These are phyloP conservation scores for Percopsis omiscomaycus DNA, from an alignment of 2,797 vertebrate genomes.

Conservation along the genomic window DNA sequence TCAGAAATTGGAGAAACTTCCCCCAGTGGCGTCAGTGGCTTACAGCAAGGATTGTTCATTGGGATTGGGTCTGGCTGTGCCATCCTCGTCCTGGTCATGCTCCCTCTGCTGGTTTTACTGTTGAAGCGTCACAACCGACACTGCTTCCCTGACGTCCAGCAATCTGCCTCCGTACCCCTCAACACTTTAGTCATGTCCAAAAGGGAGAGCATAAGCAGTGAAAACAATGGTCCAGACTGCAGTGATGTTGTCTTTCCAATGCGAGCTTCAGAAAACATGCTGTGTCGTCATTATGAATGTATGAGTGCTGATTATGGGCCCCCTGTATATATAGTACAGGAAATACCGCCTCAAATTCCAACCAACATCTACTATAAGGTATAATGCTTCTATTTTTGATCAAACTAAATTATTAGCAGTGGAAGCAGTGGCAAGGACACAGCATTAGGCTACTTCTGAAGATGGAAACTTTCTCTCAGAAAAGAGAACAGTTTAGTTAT, in stretches of 20 bases:
- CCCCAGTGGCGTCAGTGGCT: constrained; percentile 76
- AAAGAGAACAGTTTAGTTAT: no score
- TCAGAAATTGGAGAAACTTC: constrained; percentile 68
- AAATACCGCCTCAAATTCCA: constrained; percentile 93
- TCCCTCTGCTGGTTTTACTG: constrained; percentile 81
- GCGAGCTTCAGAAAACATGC: constrained; percentile 89
- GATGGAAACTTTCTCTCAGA: no score
- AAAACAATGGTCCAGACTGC: constrained; percentile 92
- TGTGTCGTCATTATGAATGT: constrained; percentile 96
- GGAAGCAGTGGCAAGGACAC: no score
- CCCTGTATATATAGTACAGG: constrained; percentile 97
- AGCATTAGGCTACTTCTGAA: no score
- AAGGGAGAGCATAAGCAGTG: constrained; percentile 79
- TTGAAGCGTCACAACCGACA: constrained; percentile 82
- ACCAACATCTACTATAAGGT: constrained; percentile 93
- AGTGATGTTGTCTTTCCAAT: constrained; percentile 94
- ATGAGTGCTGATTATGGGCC: constrained; percentile 95
- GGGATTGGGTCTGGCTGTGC: constrained; percentile 87
- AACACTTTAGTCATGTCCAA: constrained; percentile 91
- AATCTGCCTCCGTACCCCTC: constrained; percentile 87
- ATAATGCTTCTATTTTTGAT: constrained; percentile 63
- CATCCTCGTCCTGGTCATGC: constrained; percentile 83
- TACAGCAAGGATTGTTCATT: constrained; percentile 86
- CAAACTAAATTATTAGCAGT: no score
- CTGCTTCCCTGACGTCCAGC: constrained; percentile 85